phyloP scores from a whole-genome alignment of 2,888 invertebrate species.

The Eristalis intricaria region DNA sequence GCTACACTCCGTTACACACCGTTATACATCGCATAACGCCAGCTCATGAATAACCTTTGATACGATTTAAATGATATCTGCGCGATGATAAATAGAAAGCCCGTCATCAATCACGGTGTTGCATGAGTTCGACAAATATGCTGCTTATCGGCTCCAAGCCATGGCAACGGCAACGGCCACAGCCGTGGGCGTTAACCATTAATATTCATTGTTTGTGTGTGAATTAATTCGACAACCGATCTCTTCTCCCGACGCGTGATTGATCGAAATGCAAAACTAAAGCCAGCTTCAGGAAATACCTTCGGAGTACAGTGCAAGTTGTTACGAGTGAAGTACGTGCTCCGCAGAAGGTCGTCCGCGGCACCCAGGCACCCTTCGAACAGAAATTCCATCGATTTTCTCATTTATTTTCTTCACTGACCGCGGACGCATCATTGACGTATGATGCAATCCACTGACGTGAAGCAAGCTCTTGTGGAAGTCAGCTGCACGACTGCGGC shows the following conservation, averaged over 20 bases:
- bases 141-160: background rate
- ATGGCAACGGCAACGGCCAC: background rate
- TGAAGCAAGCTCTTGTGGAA: too few species aligned
- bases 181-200: background rate
- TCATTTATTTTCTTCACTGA: too few species aligned
- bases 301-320: background rate
- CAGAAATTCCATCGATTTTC: too few species aligned
- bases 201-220: background rate
- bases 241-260: background rate
- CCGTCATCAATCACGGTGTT: background rate
- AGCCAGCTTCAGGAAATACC: background rate
- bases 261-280: background rate
- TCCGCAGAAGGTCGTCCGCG: too few species aligned
- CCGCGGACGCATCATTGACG: too few species aligned
- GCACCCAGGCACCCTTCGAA: too few species aligned
- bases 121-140: background rate
- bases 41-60: background rate
- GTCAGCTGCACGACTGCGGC: too few species aligned
- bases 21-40: background rate
- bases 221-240: background rate
- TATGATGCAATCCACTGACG: too few species aligned
- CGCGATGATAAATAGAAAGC: background rate
- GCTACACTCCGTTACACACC: background rate
- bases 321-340: too few species aligned
- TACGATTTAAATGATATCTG: constrained; percentile 15